Evolutionary conservation across 1,140 invertebrate genomes (phyloP), one percentile per base, ranked within the genome.

Genomic region (Drosophila navojoa): DNA sequence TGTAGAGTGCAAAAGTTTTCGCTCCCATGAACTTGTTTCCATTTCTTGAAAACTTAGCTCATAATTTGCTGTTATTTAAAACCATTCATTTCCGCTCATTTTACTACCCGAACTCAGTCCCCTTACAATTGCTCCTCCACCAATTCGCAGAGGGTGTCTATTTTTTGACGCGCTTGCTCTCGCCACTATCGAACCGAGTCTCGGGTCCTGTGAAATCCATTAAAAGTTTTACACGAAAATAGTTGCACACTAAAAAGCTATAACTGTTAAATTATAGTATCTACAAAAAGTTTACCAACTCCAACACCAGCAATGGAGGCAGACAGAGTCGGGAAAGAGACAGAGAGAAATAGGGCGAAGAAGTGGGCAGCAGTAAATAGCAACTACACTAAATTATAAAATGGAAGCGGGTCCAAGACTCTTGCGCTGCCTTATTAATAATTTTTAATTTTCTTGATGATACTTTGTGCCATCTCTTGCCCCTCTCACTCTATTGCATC

Each of bases 1-100:
- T 77, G 67, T 32, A 44, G 52, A 81, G 59, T 63, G 69, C 58
- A 79, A 82, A 89, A 89, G 63, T 87, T 87, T 63, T 63, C 38
- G 52, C 68, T 73, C 54, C 44, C 71, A 60, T 55, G 49, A 66
- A 76, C 76, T 82, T 72, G 42, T 44, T 64, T 59, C 54, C 49
- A 44, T 52, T 58, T 63, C 50, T 54, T 58, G 71, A 45, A 87
- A 89, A 87, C 82, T 85, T 85, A 70, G 64, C 84, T 87, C 85
- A 87, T 87, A 87, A 87, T 87, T 87, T 87, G 84, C 84, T 89
- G 84, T 87, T 87, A 87, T 87, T 87, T 87, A 87, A 87, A 87
- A 87, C 84, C 84, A 84, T 87, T 87, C 84, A 87, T 87, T 87
- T 87, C 84, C 84, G 84, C 84, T 87, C 84, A 87, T 89, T 87